Percentiles rank a stretch among this genome's conserved stretches.
These are phyloP conservation scores for Remorina albescens DNA, from an alignment of 2,797 vertebrate genomes.

Conservation along the genomic window DNA sequence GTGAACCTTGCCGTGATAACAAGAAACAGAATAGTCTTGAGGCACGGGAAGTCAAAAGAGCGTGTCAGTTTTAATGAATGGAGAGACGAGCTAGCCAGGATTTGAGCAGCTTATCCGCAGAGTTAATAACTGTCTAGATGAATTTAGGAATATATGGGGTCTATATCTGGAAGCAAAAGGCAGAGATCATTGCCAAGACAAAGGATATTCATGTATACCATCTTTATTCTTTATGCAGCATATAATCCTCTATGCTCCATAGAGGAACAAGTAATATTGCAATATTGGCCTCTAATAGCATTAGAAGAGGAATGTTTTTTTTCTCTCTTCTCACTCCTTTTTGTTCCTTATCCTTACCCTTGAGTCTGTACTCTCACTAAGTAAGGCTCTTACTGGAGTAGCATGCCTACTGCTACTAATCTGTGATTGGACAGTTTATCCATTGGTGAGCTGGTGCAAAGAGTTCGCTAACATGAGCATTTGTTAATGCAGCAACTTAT, in stretches of 20 bases:
- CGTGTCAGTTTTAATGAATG: not conserved
- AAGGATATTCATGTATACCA: not conserved
- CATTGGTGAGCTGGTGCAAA: not conserved
- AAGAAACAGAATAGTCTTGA: not conserved
- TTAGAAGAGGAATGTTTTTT: no score
- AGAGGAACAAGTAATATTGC: not conserved
- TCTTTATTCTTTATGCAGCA: not conserved
- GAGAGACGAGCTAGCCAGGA: not conserved
- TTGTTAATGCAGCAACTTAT: slow-evolving; percentile 1
- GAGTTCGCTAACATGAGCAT: not conserved
- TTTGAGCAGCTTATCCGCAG: not conserved
- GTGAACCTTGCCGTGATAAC: not conserved
- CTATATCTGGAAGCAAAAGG: not conserved
- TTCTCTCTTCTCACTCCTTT: not conserved
- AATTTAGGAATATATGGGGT: not conserved
- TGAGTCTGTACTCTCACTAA: not conserved
- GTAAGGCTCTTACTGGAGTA: not conserved
- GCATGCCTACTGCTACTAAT: not conserved
- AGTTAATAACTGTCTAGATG: not conserved
- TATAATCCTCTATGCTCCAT: not conserved
- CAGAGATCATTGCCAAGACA: not conserved
- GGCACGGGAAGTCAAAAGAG: not conserved
- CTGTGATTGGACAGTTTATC: not conserved
- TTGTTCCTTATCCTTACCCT: no score
- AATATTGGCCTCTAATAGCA: not conserved